These are phyloP conservation scores for Megaceryle torquata DNA, from an alignment of 2,113 vertebrate species.

Conservation along the genomic window DNA sequence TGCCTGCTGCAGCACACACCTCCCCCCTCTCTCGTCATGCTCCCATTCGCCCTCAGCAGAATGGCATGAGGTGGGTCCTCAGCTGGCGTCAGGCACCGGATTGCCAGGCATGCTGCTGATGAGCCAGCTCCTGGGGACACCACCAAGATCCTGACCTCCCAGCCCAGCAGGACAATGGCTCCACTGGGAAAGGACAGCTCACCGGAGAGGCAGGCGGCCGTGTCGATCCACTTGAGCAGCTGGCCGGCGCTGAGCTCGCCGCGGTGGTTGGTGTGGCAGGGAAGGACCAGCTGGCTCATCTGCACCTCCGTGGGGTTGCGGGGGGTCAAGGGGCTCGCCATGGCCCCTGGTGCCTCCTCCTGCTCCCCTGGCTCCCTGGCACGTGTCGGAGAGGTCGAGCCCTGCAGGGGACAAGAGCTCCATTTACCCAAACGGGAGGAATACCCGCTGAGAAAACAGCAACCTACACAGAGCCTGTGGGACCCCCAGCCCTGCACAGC, in stretches of 20 bases:
- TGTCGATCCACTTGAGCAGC: conserved; percentile 98
- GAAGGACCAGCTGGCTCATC: conserved; percentile 97
- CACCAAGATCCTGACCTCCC: background rate
- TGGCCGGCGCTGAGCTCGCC: conserved; percentile 89
- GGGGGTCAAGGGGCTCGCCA: background rate
- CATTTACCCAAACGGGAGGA: fast-evolving
- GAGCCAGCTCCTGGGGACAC: background rate
- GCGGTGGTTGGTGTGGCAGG: conserved; percentile 91
- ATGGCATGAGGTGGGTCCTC: background rate
- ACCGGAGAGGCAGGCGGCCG: conserved; percentile 93
- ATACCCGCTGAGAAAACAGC: fast-evolving
- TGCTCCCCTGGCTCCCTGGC: conserved; percentile 49
- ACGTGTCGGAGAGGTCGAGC: background rate
- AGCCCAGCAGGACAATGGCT: background rate
- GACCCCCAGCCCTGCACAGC: background rate
- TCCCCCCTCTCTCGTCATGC: background rate
- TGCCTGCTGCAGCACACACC: background rate
- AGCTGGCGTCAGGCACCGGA: background rate
- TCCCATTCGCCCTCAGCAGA: background rate
- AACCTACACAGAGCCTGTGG: fast-evolving
- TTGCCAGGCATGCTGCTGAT: background rate
- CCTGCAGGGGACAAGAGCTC: background rate
- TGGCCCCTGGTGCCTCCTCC: conserved; percentile 4
- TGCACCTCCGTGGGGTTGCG: conserved; percentile 91
- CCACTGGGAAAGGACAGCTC: background rate